phyloP scores from a whole-genome alignment of 2,888 invertebrate species.

The Kryphioiulus occultus region DNA sequence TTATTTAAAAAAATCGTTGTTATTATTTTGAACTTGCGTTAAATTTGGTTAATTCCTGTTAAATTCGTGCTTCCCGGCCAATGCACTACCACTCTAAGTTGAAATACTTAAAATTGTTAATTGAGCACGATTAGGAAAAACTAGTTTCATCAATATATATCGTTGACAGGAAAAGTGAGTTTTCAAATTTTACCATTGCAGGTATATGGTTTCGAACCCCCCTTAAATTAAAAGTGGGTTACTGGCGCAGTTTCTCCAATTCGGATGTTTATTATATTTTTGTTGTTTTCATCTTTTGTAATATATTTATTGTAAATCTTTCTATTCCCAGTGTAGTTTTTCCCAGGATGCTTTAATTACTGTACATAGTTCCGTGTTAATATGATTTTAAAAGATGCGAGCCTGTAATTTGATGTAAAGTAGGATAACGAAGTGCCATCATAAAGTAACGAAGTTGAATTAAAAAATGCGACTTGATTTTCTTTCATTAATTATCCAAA shows the following conservation, averaged over 20 bases:
- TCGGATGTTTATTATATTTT: background rate
- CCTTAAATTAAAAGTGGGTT: too few relatives aligned
- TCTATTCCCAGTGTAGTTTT: background rate
- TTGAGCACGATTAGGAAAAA: too few relatives aligned
- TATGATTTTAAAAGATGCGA: constrained; percentile 19
- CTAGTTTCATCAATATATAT: too few relatives aligned
- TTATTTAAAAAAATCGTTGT: too few relatives aligned
- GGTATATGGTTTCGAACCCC: background rate
- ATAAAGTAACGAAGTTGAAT: background rate
- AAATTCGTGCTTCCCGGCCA: too few relatives aligned
- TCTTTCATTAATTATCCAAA: too few relatives aligned
- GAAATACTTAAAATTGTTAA: too few relatives aligned
- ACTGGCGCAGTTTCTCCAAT: background rate
- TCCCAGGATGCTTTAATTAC: background rate
- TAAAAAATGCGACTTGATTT: constrained; percentile 54
- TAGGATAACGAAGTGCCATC: constrained; percentile 15
- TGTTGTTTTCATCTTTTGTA: background rate
- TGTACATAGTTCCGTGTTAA: constrained; percentile 7
- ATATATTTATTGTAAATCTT: constrained; percentile 21
- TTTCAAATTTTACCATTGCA: background rate
- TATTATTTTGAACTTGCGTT: too few relatives aligned
- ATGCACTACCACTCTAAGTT: too few relatives aligned
- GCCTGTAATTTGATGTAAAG: constrained; percentile 18
- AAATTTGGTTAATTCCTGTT: too few relatives aligned
- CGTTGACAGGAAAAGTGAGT: too few relatives aligned